Evolutionary conservation across 2,888 invertebrate species (phyloP), one percentile per base, ranked within the genome.

Genomic region (Agonopterix subpropinquella): DNA sequence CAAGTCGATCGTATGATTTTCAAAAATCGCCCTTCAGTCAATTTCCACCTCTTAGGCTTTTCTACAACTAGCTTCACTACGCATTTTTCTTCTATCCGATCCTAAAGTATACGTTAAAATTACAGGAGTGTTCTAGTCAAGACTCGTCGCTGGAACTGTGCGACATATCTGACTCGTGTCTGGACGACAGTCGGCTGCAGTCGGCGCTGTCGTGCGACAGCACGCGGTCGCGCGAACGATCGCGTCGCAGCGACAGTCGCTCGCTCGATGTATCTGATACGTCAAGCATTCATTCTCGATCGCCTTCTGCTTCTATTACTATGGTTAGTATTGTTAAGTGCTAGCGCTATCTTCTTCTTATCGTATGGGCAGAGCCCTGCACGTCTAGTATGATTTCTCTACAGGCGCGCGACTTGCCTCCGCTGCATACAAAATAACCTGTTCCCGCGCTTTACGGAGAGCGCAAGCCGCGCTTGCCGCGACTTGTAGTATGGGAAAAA

Each of bases 81-180:
- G 28, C 28, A 28, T 41, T 42, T 42, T 8, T 36, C 37, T 46
- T 36, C 44, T 49, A 43, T 41, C 36, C 13, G 43, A 43, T 2
- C 37, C 18, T 46, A 48, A 48, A 45, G 9, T 10, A 11, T 8
- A 10, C 44, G 8, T 4, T 11, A 49, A 53, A 45, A 52, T 77
- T 77, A 4, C 79, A 89, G 89, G 89, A 89, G 55, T 87, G 88
- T 78, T 88, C 86, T 80, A 89, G 89, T 84, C 89, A 89, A 77
- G 89, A 89, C 48, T 89, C 89, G 52, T 89, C 89, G 53, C 56
- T 89, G 53, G 89, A 89, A 67, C 57, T 89, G 47, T 89, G 89
- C 60, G 89, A 89, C 47, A 73, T 85, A 55, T 73, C 77, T 35
- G 87, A 86, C 44, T 69, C 69, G 54, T 75, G 77, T 18, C 39